These are phyloP conservation scores for Myrmecobius fasciatus DNA, from an alignment of 2,113 vertebrate genomes.

Conservation along the genomic window DNA sequence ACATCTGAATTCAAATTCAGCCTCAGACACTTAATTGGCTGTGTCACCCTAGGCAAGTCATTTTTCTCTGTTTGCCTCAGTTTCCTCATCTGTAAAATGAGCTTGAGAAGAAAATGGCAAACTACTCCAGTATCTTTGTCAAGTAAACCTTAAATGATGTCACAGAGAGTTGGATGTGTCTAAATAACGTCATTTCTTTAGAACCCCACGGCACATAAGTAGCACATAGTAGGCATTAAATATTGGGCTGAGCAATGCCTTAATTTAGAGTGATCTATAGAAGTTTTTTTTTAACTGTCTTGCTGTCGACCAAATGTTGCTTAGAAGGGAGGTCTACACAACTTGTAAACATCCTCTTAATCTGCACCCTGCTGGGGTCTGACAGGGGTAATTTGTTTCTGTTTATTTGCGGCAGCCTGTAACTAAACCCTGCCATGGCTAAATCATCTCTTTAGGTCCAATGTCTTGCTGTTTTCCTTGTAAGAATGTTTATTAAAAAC, in stretches of 20 bases:
- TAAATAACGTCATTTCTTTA: not conserved
- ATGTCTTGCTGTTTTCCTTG: not conserved
- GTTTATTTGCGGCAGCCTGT: not conserved
- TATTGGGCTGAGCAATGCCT: not conserved
- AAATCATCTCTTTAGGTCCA: not conserved
- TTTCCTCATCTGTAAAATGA: not conserved
- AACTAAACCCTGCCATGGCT: not conserved
- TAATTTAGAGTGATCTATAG: not conserved
- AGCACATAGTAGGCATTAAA: not conserved
- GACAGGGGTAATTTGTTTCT: slow-evolving; percentile 1
- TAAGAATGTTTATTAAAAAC: not conserved
- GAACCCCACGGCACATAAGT: not conserved
- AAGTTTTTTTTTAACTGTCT: not conserved
- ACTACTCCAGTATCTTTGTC: not conserved
- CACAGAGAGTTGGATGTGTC: not conserved
- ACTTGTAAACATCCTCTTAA: not conserved
- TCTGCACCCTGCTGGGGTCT: not conserved
- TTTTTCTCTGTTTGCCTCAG: not conserved
- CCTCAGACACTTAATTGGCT: not conserved
- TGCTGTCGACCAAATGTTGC: not conserved
- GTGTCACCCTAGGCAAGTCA: not conserved
- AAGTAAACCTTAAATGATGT: not conserved
- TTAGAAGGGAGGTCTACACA: not conserved
- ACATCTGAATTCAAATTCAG: not conserved
- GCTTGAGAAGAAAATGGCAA: not conserved